Conservation (phyloP, 2,113 vertebrate genomes). For the Pipra filicauda region DNA sequence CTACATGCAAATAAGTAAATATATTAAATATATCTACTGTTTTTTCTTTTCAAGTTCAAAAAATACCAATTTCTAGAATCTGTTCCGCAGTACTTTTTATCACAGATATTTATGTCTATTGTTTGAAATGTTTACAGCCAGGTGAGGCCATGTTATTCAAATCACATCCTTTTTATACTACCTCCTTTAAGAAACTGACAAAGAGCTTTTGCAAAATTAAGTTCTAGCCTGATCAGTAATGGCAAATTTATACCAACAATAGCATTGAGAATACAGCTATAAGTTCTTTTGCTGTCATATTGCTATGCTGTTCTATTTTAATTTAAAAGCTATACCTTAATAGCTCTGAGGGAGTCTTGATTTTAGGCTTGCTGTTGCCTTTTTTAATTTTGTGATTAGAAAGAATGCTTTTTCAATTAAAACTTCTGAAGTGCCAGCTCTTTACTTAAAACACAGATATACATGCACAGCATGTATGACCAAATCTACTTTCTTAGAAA, state of each 20-base stretch:
- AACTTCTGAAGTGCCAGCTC: neutral
- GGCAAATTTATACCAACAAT: neutral
- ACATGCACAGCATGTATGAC: slow-evolving; percentile 16
- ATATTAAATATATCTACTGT: slow-evolving; percentile 72
- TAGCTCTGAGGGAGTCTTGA: slow-evolving; percentile 9
- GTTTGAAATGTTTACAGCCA: slow-evolving; percentile 77
- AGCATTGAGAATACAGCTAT: neutral
- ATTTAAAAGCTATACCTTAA: neutral
- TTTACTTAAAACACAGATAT: neutral
- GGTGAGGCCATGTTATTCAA: slow-evolving; percentile 59
- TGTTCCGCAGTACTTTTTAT: slow-evolving; percentile 61
- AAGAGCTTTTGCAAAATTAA: neutral
- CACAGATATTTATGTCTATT: slow-evolving; percentile 52
- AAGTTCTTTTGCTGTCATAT: neutral
- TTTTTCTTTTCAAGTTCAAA: slow-evolving; percentile 65
- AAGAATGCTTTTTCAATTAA: slow-evolving; percentile 1
- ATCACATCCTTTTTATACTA: slow-evolving; percentile 64
- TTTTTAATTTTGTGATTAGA: slow-evolving; percentile 14
- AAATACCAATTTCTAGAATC: slow-evolving; percentile 8
- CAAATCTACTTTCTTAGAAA: neutral
- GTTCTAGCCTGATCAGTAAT: neutral
- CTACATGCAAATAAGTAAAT: slow-evolving; percentile 73
- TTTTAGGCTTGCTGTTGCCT: slow-evolving; percentile 1
- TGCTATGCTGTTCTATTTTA: slow-evolving; percentile 5
- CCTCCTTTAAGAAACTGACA: slow-evolving; percentile 63